These are phyloP conservation scores for Hypolimnas misippus DNA, from an alignment of 2,888 invertebrate species.

Conservation along the genomic window DNA sequence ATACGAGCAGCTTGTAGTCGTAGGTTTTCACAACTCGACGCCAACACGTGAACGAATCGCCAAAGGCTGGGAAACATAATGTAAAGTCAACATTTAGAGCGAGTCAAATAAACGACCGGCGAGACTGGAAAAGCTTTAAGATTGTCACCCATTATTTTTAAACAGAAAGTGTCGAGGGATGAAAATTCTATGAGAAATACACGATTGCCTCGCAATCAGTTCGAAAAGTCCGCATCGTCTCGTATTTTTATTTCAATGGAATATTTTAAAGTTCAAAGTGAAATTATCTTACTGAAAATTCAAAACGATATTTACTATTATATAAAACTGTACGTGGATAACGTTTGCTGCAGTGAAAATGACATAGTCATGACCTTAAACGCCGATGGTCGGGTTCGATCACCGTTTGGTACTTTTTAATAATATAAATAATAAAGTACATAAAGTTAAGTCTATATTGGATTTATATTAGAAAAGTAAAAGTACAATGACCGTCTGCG, in stretches of 20 bases:
- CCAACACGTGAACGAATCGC: conserved; percentile 17
- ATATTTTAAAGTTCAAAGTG: neutral
- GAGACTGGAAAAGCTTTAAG: conserved; percentile 9
- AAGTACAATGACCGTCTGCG: neutral
- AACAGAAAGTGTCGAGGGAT: neutral
- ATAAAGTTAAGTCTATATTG: neutral
- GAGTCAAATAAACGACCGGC: conserved; percentile 19
- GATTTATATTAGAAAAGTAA: neutral
- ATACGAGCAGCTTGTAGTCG: conserved; percentile 15
- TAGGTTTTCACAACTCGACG: conserved; percentile 19
- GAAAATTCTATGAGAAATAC: conserved; percentile 1
- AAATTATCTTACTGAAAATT: neutral
- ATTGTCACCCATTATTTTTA: conserved; percentile 10
- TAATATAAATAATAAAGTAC: neutral
- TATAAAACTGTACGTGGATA: neutral
- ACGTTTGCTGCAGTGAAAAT: neutral
- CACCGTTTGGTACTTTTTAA: neutral
- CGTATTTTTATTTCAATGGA: neutral
- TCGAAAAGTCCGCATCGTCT: neutral
- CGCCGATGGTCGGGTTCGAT: neutral
- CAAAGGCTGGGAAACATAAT: conserved; percentile 19
- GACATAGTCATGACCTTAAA: neutral
- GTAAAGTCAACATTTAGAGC: conserved; percentile 18
- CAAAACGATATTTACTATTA: neutral
- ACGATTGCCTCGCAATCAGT: conserved; percentile 1